A percentile compares a stretch with the other conserved stretches of the same genome.
Evolutionary conservation across 1,140 invertebrate species (phyloP).

Genomic region (Drosophila obscura): DNA sequence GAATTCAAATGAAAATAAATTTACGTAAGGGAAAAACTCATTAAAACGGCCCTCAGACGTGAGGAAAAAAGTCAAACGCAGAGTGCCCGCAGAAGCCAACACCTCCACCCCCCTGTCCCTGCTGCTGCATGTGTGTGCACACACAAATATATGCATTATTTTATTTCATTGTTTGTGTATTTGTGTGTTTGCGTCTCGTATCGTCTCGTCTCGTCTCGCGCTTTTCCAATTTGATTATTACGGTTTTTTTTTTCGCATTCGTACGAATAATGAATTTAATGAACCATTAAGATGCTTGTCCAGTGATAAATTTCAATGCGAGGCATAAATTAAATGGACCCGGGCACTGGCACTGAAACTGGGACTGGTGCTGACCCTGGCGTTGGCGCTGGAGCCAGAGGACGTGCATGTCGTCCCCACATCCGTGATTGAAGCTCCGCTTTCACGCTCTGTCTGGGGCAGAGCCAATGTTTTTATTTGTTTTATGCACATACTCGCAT

Average conservation of each 20-base stretch:
- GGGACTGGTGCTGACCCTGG: not conserved
- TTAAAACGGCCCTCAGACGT: slow-evolving; percentile 71
- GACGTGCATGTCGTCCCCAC: slow-evolving; percentile 3
- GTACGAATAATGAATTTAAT: slow-evolving; percentile 80
- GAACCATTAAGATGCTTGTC: slow-evolving; percentile 79
- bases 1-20: slow-evolving; percentile 82
- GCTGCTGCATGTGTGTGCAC: slow-evolving; percentile 41
- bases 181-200: slow-evolving; percentile 24
- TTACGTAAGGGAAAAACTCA: slow-evolving; percentile 81
- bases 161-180: slow-evolving; percentile 59
- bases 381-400: too few relatives aligned
- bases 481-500: slow-evolving; percentile 23
- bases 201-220: slow-evolving; percentile 5
- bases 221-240: slow-evolving; percentile 49
- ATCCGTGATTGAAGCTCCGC: slow-evolving; percentile 51
- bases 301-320: slow-evolving; percentile 77
- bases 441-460: not conserved
- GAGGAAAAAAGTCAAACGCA: slow-evolving; percentile 22
- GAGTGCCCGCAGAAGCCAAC: too few relatives aligned
- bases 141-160: slow-evolving; percentile 68
- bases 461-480: slow-evolving; percentile 41
- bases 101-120: too few relatives aligned
- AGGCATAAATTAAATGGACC: slow-evolving; percentile 74
- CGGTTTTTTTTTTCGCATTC: slow-evolving; percentile 46
- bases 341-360: not conserved